Evolutionary conservation across 1,140 invertebrate genomes (phyloP).

Genomic region (Neoseiulus cucumeris): DNA sequence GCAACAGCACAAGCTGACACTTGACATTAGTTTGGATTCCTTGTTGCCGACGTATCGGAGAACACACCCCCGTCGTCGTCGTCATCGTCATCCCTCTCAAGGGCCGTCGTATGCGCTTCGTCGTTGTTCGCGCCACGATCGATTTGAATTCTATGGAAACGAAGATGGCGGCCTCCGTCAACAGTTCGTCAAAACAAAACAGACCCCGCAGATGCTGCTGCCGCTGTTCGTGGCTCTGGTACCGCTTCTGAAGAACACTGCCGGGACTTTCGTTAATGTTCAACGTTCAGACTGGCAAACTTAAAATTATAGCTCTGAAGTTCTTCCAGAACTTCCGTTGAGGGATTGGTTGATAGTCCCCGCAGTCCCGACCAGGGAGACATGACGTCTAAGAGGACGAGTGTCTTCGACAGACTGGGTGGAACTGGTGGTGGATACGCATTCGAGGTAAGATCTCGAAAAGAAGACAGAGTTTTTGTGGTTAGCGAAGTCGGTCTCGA

Average conservation of each 20-base stretch:
- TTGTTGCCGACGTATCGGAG: too few species aligned
- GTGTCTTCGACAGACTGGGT: slow-evolving; percentile 10
- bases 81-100: too few species aligned
- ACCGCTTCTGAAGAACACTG: not conserved
- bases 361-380: slow-evolving; percentile 5
- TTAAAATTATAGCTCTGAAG: not conserved
- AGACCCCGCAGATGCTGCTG: not conserved
- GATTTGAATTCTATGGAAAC: slow-evolving; percentile 11
- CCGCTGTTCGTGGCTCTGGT: not conserved
- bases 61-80: too few species aligned
- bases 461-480: too few species aligned
- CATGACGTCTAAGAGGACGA: not conserved
- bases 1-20: too few species aligned
- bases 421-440: not conserved
- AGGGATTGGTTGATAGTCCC: not conserved
- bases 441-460: not conserved
- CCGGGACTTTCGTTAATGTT: not conserved
- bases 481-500: too few species aligned
- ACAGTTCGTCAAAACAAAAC: not conserved
- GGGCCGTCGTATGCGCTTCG: too few species aligned
- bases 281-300: not conserved
- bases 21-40: too few species aligned
- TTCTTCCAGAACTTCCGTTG: too few species aligned
- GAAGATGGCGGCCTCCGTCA: slow-evolving; percentile 6
- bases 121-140: not conserved